Base-by-base conservation (phyloP, 37 sponge, comb jelly and placozoan genomes). In the Corticium candelabrum region DNA sequence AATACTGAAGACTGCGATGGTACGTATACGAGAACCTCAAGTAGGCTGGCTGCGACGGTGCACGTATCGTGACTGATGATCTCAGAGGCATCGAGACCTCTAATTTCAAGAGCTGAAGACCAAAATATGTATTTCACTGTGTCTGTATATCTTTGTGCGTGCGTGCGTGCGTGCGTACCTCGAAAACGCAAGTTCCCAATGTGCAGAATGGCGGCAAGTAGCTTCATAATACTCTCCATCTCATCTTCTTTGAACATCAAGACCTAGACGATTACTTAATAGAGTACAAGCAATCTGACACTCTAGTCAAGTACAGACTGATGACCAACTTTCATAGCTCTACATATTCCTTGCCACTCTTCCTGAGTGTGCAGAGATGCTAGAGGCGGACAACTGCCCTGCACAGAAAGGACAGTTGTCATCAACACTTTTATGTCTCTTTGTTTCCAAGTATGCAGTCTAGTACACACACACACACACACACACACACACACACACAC, bases 401-500 rank as follows among this genome's bases (percentile, higher is more conserved):
- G 41, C 32, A 3, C 5, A 70, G 35, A 70, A 34, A 35, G 5
- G 3, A 4, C 29, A 15, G 4, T 15, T 35, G 33, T 3, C 29
- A 5, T n/a, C 37, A 74, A 35, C 34, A 31, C 38, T 1, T 32
- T n/a, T 35, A 35, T 74, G 37, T 74, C 2, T 39, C 34, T 27
- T n/a, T 2, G 2, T n/a, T n/a, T n/a, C n/a, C n/a, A n/a, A n/a
- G n/a, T n/a, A n/a, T n/a, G n/a, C n/a, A n/a, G n/a, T n/a, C n/a
- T n/a, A n/a, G n/a, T n/a, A 38, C 77, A 40, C 50, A 77, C 27
- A 34, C 40, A 77, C 67, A 77, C 78, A 77, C 78, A 77, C 78
- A 77, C 78, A 77, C 78, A 77, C 78, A 77, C 78, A 77, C 78
- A 50, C 67, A 77, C 78, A 77, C 78, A 41, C 78, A 77, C 78